phyloP scores from a whole-genome alignment of 2,888 invertebrate genomes.

The Spicauda simplicius region DNA sequence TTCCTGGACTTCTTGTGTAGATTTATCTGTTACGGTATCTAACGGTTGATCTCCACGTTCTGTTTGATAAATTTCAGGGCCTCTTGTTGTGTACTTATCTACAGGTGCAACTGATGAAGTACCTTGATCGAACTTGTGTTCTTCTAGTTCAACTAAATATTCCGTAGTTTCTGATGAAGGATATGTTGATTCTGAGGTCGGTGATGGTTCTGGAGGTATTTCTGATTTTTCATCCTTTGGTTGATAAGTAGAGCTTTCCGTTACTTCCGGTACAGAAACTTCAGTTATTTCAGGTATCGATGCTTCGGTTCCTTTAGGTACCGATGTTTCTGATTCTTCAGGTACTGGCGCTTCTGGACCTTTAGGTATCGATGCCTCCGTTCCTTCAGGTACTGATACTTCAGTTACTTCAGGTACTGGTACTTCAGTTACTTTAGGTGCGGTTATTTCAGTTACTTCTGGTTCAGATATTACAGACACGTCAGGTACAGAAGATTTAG shows the following conservation, averaged over 20 bases:
- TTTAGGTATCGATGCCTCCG: not conserved
- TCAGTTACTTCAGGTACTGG: constrained; percentile 8
- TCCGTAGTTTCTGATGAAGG: constrained; percentile 52
- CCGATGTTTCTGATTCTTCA: too few relatives aligned
- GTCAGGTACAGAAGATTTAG: constrained; percentile 2
- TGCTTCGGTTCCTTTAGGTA: not conserved
- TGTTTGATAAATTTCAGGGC: constrained; percentile 41
- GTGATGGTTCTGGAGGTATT: constrained; percentile 2
- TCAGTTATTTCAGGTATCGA: not conserved
- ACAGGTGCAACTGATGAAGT: constrained; percentile 44
- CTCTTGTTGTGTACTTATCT: constrained; percentile 44
- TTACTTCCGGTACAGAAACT: constrained; percentile 4
- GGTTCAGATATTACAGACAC: constrained; percentile 9
- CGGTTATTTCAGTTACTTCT: not conserved
- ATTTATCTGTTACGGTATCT: constrained; percentile 43
- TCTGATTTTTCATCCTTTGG: constrained; percentile 28
- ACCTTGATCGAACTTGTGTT: constrained; percentile 58
- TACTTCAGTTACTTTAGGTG: not conserved
- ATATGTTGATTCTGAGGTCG: constrained; percentile 7
- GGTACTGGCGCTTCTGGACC: not conserved
- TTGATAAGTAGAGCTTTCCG: constrained; percentile 8
- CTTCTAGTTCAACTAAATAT: constrained; percentile 64
- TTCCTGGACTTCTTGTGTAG: constrained; percentile 41
- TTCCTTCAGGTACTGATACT: constrained; percentile 13
- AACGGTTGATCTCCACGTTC: constrained; percentile 46